Conservation (phyloP, 2,113 vertebrate species). For the Riparia riparia region DNA sequence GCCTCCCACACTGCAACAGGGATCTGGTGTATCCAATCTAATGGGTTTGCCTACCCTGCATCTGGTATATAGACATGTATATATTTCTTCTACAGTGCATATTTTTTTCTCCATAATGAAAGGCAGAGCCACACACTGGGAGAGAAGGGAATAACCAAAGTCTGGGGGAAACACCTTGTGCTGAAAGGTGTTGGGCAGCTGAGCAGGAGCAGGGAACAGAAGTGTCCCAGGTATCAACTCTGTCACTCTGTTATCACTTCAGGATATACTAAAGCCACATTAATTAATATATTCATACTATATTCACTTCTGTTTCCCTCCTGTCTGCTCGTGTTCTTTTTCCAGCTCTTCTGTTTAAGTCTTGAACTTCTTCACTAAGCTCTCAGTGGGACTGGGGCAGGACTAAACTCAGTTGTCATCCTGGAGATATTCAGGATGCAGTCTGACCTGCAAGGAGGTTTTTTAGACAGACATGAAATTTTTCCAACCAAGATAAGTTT, state of each 20-base stretch:
- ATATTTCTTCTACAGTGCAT: neutral
- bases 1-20: conserved; percentile 88
- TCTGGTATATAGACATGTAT: neutral
- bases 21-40: conserved; percentile 86
- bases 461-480: neutral
- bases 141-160: neutral
- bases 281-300: too few species aligned
- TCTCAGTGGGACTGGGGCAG: neutral
- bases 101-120: neutral
- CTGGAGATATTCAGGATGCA: neutral
- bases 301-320: neutral
- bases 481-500: neutral
- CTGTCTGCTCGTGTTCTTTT: neutral
- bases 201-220: neutral
- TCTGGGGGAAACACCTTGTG: neutral
- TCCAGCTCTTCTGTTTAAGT: neutral
- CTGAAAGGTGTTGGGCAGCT: neutral
- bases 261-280: neutral
- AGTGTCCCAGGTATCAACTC: neutral
- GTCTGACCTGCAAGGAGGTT: neutral
- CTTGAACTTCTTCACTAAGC: neutral
- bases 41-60: neutral
- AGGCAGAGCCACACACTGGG: neutral
- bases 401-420: neutral
- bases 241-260: neutral